Evolutionary conservation across 2,113 vertebrate genomes (phyloP).

Genomic region (Dicentrarchus labrax): DNA sequence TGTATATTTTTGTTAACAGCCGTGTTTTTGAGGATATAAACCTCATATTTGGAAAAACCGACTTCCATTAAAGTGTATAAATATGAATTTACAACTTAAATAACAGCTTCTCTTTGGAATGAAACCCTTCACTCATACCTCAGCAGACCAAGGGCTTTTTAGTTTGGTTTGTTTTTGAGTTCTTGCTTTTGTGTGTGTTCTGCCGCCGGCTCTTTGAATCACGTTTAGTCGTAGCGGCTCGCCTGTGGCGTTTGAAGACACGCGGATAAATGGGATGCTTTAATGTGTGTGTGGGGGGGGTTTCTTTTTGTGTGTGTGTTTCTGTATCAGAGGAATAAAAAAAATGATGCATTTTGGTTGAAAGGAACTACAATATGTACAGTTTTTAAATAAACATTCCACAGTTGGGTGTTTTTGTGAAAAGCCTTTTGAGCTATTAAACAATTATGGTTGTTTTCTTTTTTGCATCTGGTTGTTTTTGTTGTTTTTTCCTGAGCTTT

Average conservation of each 20-base stretch:
- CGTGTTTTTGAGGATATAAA: background rate
- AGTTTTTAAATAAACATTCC: slow-evolving; percentile 73
- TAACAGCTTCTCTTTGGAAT: slow-evolving; percentile 24
- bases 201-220: slow-evolving; percentile 11
- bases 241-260: slow-evolving; percentile 12
- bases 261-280: slow-evolving; percentile 36
- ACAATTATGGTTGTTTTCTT: slow-evolving; percentile 2
- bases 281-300: slow-evolving; percentile 32
- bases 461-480: slow-evolving; percentile 28
- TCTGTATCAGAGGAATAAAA: slow-evolving; percentile 26
- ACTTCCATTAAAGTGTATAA: background rate
- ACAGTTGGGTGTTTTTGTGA: slow-evolving; percentile 40
- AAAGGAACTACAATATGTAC: slow-evolving; percentile 65
- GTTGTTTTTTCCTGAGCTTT: slow-evolving; percentile 28
- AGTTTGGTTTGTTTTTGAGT: slow-evolving; percentile 15
- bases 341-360: slow-evolving; percentile 30
- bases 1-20: background rate
- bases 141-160: slow-evolving; percentile 55
- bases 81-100: background rate
- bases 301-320: slow-evolving; percentile 33
- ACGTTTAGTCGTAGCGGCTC: background rate
- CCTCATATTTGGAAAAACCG: background rate
- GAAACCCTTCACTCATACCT: slow-evolving; percentile 54
- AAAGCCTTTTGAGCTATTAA: slow-evolving; percentile 19
- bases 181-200: background rate